A percentile compares a stretch with the other conserved stretches of the same genome.
Evolutionary conservation across 2,888 invertebrate species (phyloP).

Genomic region (Athripsodes cinereus): DNA sequence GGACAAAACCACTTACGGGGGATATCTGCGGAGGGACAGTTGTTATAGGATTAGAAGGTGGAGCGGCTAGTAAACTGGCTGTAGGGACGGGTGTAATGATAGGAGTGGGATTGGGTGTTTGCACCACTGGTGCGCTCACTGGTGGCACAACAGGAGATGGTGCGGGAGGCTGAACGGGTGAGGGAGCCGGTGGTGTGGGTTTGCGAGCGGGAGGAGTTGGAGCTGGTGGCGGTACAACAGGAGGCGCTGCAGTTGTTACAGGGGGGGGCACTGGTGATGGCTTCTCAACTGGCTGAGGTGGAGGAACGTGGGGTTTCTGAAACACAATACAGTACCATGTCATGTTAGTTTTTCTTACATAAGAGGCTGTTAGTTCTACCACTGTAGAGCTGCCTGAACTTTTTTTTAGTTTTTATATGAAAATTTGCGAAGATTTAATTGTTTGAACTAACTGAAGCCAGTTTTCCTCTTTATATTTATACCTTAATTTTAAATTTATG

Average conservation of each 20-base stretch:
- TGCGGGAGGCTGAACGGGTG: constrained; percentile 30
- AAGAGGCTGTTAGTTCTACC: too few species aligned
- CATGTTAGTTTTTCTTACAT: too few species aligned
- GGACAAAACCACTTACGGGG: not conserved
- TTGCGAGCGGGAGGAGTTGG: constrained; percentile 37
- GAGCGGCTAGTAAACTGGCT: constrained; percentile 21
- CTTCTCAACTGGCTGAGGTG: constrained; percentile 19
- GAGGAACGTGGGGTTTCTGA: constrained; percentile 18
- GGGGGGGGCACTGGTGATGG: constrained; percentile 22
- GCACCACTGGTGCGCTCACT: constrained; percentile 28
- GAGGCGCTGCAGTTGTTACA: constrained; percentile 30
- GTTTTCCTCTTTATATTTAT: too few species aligned
- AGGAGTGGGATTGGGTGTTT: constrained; percentile 31
- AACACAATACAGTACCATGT: constrained; percentile 1
- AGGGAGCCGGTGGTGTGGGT: constrained; percentile 22
- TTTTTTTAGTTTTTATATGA: too few species aligned
- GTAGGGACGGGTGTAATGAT: constrained; percentile 24
- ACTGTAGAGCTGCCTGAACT: too few species aligned
- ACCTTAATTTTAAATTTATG: too few species aligned
- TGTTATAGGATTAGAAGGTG: constrained; percentile 11
- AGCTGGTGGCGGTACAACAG: constrained; percentile 36
- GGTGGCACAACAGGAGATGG: constrained; percentile 16
- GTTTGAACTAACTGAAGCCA: too few species aligned
- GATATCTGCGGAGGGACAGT: constrained; percentile 3
- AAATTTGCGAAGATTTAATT: not conserved